phyloP scores from a whole-genome alignment of 1,140 invertebrate genomes.

The Listronotus oregonensis region DNA sequence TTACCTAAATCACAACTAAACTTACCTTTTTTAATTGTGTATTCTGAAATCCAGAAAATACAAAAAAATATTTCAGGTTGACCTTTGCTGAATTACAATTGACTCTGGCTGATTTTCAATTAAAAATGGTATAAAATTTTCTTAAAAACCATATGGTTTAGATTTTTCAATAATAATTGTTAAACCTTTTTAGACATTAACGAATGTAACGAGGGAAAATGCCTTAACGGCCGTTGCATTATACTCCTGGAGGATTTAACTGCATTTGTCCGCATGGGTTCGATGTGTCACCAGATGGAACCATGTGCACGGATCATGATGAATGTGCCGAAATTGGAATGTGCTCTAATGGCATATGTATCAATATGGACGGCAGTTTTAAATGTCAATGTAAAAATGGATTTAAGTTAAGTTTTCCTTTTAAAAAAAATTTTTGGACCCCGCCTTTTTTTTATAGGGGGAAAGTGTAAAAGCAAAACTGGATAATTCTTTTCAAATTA shows the following conservation, averaged over 20 bases:
- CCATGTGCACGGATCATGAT: slow-evolving; percentile 85
- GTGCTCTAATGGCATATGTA: slow-evolving; percentile 84
- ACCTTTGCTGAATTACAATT: no score
- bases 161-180: neutral
- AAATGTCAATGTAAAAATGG: slow-evolving; percentile 80
- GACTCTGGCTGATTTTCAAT: no score
- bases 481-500: no score
- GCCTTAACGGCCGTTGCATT: slow-evolving; percentile 77
- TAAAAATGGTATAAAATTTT: no score
- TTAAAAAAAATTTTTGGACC: no score
- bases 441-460: no score
- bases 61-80: no score
- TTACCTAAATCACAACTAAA: no score
- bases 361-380: slow-evolving; percentile 79
- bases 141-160: no score
- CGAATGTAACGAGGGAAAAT: slow-evolving; percentile 68
- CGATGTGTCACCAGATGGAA: slow-evolving; percentile 77
- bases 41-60: no score
- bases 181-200: slow-evolving; percentile 66
- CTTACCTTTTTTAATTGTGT: no score
- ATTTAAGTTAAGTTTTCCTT: slow-evolving; percentile 74
- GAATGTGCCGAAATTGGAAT: slow-evolving; percentile 83
- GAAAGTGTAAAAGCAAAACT: no score
- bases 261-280: slow-evolving; percentile 82
- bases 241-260: slow-evolving; percentile 78